Evolutionary conservation across 2,888 invertebrate species (phyloP).

Genomic region (Sacculina carcini): DNA sequence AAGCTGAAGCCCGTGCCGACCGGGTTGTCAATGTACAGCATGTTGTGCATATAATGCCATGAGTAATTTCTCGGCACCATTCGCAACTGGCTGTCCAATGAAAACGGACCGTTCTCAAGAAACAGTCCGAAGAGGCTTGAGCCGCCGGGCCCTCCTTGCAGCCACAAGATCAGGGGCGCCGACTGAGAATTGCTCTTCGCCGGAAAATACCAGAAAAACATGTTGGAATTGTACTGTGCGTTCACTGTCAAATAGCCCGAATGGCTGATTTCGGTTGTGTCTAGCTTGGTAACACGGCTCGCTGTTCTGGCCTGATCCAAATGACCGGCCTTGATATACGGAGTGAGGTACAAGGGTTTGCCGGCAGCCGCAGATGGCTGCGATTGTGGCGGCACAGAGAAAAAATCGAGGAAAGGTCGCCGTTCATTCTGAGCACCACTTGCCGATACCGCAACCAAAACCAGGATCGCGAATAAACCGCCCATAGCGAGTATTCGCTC

Average conservation of each 20-base stretch:
- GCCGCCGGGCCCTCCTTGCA: slow-evolving; percentile 58
- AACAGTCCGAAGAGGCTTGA: slow-evolving; percentile 53
- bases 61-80: slow-evolving; percentile 37
- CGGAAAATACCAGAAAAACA: slow-evolving; percentile 82
- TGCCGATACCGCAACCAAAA: no score
- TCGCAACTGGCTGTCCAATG: slow-evolving; percentile 24
- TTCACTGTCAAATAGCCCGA: slow-evolving; percentile 66
- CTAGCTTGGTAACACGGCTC: not conserved
- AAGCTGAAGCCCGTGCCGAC: slow-evolving; percentile 23
- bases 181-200: slow-evolving; percentile 25
- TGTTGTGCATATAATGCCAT: slow-evolving; percentile 42
- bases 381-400: no score
- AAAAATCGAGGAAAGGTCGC: no score
- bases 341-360: slow-evolving; percentile 45
- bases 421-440: no score
- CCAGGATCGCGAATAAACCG: no score
- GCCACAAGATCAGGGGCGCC: slow-evolving; percentile 52
- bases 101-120: slow-evolving; percentile 54
- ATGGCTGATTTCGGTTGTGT: slow-evolving; percentile 27
- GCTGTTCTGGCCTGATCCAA: not conserved
- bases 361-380: slow-evolving; percentile 24
- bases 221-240: slow-evolving; percentile 42
- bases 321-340: slow-evolving; percentile 39
- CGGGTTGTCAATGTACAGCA: slow-evolving; percentile 20
- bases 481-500: no score